Evolutionary conservation across 2,113 vertebrate species (phyloP).

Genomic region (Platanista minor): DNA sequence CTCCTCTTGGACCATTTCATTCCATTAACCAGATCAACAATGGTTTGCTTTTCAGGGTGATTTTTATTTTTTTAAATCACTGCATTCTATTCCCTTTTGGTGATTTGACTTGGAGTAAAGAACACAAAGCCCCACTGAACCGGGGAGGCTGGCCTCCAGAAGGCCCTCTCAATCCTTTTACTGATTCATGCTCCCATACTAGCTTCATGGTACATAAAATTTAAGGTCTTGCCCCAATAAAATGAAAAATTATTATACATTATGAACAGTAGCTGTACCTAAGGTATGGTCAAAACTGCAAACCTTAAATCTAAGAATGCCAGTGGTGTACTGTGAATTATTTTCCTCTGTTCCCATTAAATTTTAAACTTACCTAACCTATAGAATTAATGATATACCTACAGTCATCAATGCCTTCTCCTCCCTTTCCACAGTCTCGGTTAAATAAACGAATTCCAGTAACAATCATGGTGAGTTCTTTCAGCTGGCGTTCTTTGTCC

Average conservation of each 20-base stretch:
- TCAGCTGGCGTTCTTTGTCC: conserved; percentile 90
- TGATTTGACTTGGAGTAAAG: neutral
- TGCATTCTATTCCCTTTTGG: neutral
- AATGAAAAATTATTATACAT: neutral
- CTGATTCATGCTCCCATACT: neutral
- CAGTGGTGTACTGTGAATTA: neutral
- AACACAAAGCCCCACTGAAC: neutral
- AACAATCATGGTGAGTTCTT: conserved; percentile 86
- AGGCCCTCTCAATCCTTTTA: neutral
- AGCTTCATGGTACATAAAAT: neutral
- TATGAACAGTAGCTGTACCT: neutral
- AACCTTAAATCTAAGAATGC: neutral
- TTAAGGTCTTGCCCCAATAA: neutral
- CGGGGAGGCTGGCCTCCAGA: neutral
- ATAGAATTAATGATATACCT: conserved; percentile 62
- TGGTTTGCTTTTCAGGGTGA: neutral
- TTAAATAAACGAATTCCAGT: conserved; percentile 94
- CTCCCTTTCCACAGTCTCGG: conserved; percentile 83
- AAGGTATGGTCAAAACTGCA: neutral
- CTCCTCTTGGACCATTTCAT: neutral
- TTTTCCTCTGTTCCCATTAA: neutral
- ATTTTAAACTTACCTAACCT: neutral
- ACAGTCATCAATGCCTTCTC: conserved; percentile 85
- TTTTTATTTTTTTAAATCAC: neutral
- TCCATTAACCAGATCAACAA: neutral